Base-by-base conservation (phyloP, 53 echinoderm and acorn worm species). In the Luidia sarsii region DNA sequence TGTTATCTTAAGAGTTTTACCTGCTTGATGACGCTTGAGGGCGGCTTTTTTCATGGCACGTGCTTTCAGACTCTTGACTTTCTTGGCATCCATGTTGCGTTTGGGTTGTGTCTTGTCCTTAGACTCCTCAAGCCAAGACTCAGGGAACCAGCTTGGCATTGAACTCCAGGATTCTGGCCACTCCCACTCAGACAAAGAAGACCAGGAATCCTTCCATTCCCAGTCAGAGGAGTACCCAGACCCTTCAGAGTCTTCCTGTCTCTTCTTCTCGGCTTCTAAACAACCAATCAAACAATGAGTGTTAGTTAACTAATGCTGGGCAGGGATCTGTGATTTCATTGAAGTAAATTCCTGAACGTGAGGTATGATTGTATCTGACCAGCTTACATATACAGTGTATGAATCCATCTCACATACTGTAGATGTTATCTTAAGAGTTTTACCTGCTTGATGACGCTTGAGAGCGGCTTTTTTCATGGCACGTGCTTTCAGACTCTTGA, bases 151-250 rank as follows among this genome's bases (percentile, higher is more conserved):
- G 65, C 65, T 65, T 0, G 57, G 57, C 28, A 10, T 3, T 7
- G 7, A 21, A 39, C 18, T 6, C 65, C 65, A 65, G 65, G 65
- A 65, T 18, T 65, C 65, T 2, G 65, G 65, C 38, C 57, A 57
- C 23, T 33, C 20, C 39, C 38, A 65, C 13, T 33, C n/a, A 0
- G 38, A 16, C 39, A 39, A 2, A 39, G 65, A 39, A 1, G 33
- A 2, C 57, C 57, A 57, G 7, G 57, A 57, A 7, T 57, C 57
- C 27, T 57, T 22, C 57, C 57, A 57, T 28, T 57, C 57, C 46
- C 11, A 37, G 7, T 67, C 48, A 15, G 67, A 67, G 43, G 13
- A 41, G 29, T 15, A 27, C 43, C 67, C 38, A 28, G 48, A 67
- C 3, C 67, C 46, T 46, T 13, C 67, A 2, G 65, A 33, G 6